Conservation (phyloP, 2,888 invertebrate species). For the Heliothis peltigera region DNA sequence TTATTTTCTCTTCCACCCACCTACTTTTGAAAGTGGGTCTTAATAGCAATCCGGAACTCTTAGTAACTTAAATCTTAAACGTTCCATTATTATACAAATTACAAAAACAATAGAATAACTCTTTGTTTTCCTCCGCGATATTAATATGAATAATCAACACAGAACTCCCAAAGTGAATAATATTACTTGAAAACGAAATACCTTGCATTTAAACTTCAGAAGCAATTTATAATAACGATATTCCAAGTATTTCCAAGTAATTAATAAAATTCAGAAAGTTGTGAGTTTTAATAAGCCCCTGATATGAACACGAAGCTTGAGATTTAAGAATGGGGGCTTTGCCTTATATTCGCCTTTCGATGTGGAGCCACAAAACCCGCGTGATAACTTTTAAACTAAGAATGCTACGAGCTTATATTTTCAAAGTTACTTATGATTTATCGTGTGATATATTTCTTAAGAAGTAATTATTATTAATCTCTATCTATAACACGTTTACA, state of each 20-base stretch:
- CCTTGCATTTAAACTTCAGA: conserved; percentile 53
- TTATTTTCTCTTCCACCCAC: neutral
- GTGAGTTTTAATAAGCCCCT: conserved; percentile 77
- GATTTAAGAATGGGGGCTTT: conserved; percentile 37
- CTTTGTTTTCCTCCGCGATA: conserved; percentile 44
- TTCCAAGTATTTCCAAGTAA: conserved; percentile 64
- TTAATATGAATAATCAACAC: conserved; percentile 46
- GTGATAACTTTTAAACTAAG: neutral
- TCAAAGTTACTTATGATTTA: too few relatives aligned
- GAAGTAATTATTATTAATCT: too few relatives aligned
- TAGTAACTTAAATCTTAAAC: conserved; percentile 17
- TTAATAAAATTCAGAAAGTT: conserved; percentile 75
- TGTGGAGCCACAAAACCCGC: conserved; percentile 24
- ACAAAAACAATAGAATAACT: conserved; percentile 22
- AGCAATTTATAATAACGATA: conserved; percentile 57
- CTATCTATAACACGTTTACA: too few relatives aligned
- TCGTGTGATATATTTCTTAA: too few relatives aligned
- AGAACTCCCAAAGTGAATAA: conserved; percentile 41
- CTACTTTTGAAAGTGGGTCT: neutral
- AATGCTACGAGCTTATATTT: neutral
- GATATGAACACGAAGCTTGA: conserved; percentile 73
- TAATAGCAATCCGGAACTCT: conserved; percentile 8
- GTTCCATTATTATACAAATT: conserved; percentile 39
- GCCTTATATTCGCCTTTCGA: conserved; percentile 19
- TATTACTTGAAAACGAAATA: conserved; percentile 49